Evolutionary conservation across 2,888 invertebrate species (phyloP), one percentile per base, ranked within the genome.

Genomic region (Theristus sp.): DNA sequence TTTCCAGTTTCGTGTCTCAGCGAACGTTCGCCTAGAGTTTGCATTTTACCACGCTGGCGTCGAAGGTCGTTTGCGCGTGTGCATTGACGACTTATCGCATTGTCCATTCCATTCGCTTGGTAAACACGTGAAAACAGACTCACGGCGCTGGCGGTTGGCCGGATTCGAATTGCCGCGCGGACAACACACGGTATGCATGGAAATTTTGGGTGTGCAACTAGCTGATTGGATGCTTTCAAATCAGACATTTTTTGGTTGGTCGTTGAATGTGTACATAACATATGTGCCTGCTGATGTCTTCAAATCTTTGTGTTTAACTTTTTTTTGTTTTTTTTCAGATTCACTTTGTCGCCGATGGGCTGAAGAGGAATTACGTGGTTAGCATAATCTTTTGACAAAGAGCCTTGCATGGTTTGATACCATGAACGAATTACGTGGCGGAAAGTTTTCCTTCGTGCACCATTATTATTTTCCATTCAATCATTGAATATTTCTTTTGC

Each of bases 71-170:
- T 47, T 60, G 10, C 25, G 60, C 56, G 55, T 60, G n/a, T 62
- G 62, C 30, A 17, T 62, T 29, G 38, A 62, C 53, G 49, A 46
- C 25, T 20, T 55, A 2, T 46, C 20, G 25, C 28, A 47, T 27
- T 62, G 62, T 29, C 58, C 52, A 2, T 60, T 62, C 46, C 60
- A 62, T 27, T 25, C 24, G 13, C 56, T 62, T 1, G 62, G 62
- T 31, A 62, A 62, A 46, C 54, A 62, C 52, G 61, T 62, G 10
- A 61, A 61, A 24, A 47, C 29, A 6, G 59, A 60, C 38, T 20
- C 61, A 13, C 29, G 61, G 6, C 47, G 38, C 25, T 61, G 61
- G 61, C 31, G 26, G 31, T 17, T 22, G 27, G 58, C 22, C 31
- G n/a, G 25, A 20, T n/a, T 61, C 6, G 22, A 3, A 20, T 24